Conservation (phyloP, 2,797 vertebrate species). For the Zalophus californianus region DNA sequence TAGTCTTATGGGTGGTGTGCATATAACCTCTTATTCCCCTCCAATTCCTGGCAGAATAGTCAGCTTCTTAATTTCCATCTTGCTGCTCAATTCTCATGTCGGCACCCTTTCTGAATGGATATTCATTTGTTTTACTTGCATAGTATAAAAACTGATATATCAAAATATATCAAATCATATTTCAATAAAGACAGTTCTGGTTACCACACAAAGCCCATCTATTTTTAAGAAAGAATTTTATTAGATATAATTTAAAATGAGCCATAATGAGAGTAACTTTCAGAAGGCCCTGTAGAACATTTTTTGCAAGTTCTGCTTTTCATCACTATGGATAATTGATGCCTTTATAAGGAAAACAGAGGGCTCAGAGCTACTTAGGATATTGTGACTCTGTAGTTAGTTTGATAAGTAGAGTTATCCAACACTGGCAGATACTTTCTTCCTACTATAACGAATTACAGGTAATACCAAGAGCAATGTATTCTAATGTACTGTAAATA, state of each 20-base stretch:
- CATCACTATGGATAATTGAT: background rate
- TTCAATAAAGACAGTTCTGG: background rate
- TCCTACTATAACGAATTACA: background rate
- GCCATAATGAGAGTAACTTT: background rate
- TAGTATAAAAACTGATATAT: background rate
- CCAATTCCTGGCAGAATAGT: background rate
- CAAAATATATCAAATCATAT: background rate
- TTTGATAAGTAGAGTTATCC: background rate
- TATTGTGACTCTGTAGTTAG: background rate
- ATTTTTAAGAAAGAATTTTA: background rate
- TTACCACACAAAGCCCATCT: background rate
- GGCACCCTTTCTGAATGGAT: background rate
- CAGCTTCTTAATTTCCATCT: background rate
- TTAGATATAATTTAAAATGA: constrained; percentile 30
- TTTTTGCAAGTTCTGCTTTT: background rate
- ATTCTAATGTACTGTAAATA: background rate
- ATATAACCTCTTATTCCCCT: background rate
- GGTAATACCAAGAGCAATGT: background rate
- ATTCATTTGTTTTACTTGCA: background rate
- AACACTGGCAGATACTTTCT: background rate
- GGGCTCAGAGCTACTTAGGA: background rate
- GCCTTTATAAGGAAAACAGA: background rate
- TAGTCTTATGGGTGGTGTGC: background rate
- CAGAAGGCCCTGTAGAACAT: background rate
- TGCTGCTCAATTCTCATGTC: background rate